Base-by-base conservation (phyloP, 2,888 invertebrate genomes). In the Quadriops clusia region DNA sequence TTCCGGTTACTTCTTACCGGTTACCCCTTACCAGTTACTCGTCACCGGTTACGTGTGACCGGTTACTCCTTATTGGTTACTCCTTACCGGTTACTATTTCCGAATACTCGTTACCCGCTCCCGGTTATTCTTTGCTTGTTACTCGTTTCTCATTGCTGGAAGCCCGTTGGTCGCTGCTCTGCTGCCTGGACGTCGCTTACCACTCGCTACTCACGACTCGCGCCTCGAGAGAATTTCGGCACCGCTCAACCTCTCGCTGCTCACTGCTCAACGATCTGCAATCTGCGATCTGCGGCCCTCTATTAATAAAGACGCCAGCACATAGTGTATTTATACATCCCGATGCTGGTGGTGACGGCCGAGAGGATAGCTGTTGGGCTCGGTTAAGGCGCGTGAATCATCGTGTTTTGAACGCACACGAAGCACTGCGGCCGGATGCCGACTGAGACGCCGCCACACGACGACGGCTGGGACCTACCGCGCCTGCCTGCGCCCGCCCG, bases 391-490 rank as follows among this genome's bases (percentile, higher is more conserved):
- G 29, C 38, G 32, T 35, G 36, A 34, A 41, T 36, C 41, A 43
- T 43, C 38, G 32, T 43, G 33, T 29, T 30, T 38, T 33, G 24
- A 31, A 26, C 22, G 25, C 26, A 28, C 29, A 9, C 30, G 14
- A 21, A 20, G 17, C 22, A 21, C 27, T 28, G 34, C 34, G 40
- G 41, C 42, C 38, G 38, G 37, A 36, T 38, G 42, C 37, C 42
- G 41, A 44, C 45, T 43, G 45, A 43, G 40, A 41, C 40, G 25
- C 16, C 23, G 27, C 30, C 15, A 25, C 37, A 39, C 41, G 39
- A 36, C 40, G 40, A 43, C 39, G 44, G 40, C 40, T 37, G 39
- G 45, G 43, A 40, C 23, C 45, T 42, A 42, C 43, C 40, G 40
- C 34, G 30, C 37, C 39, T 11, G 15, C 34, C 30, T 36, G 32